Evolutionary conservation across 1,140 invertebrate genomes (phyloP).

Genomic region (Rhagoletis pomonella): DNA sequence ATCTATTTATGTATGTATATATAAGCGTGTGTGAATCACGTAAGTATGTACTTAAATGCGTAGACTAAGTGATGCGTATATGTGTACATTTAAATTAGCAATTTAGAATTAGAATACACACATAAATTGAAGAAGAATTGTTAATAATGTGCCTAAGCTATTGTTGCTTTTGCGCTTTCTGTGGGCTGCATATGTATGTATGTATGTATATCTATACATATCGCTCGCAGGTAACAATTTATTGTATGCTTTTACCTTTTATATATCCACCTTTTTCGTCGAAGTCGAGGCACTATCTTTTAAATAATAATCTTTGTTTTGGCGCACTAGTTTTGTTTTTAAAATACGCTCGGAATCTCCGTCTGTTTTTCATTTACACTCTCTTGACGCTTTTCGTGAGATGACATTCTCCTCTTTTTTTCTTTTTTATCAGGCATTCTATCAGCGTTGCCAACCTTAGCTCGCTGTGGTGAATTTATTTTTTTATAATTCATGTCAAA

Average conservation of each 20-base stretch:
- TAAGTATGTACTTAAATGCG: conserved; percentile 1
- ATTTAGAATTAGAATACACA: neutral
- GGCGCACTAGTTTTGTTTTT: conserved; percentile 6
- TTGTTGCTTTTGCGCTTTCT: too few species aligned
- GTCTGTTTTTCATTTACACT: neutral
- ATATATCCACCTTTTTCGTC: too few species aligned
- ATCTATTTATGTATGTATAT: neutral
- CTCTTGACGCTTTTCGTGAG: neutral
- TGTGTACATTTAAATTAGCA: neutral
- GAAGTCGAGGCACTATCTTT: neutral
- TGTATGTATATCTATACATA: too few species aligned
- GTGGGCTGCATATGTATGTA: neutral
- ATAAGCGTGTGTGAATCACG: neutral
- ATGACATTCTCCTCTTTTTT: neutral
- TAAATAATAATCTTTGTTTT: neutral
- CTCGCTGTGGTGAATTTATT: too few species aligned
- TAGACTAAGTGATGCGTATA: neutral
- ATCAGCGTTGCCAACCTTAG: neutral
- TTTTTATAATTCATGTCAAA: too few species aligned
- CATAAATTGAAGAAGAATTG: neutral
- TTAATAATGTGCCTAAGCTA: neutral
- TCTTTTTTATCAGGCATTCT: neutral
- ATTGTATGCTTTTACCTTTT: too few species aligned
- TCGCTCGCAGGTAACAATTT: too few species aligned
- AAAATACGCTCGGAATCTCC: conserved; percentile 18